Percentiles rank a stretch among this genome's conserved stretches.
Conservation (phyloP, 1,140 invertebrate genomes). For the Battus philenor region DNA sequence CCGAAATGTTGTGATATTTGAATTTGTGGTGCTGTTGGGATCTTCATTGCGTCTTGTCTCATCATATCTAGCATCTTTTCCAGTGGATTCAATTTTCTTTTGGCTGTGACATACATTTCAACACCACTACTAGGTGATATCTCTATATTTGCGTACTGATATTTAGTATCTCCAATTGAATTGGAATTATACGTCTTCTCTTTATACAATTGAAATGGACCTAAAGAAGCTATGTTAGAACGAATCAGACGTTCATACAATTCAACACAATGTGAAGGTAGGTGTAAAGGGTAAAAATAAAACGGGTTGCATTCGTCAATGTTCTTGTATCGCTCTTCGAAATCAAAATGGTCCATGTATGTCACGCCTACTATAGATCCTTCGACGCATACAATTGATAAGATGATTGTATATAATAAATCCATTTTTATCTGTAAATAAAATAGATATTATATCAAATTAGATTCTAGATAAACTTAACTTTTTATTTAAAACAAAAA, state of each 20-base stretch:
- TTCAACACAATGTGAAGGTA: conserved; percentile 45
- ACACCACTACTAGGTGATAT: background rate
- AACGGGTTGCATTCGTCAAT: conserved; percentile 55
- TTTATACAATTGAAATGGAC: conserved; percentile 29
- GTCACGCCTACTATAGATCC: conserved; percentile 52
- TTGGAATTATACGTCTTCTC: conserved; percentile 15
- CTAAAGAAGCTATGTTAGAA: conserved; percentile 18
- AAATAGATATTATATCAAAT: no score
- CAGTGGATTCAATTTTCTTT: conserved; percentile 19
- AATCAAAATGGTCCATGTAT: conserved; percentile 58
- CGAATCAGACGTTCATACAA: conserved; percentile 44
- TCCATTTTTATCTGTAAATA: no score
- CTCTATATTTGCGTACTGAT: background rate
- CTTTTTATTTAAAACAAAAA: no score
- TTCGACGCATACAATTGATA: background rate
- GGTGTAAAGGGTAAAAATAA: conserved; percentile 56
- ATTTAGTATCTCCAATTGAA: background rate
- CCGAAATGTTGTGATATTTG: conserved; percentile 37
- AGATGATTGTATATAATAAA: no score
- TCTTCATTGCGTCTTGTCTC: conserved; percentile 32
- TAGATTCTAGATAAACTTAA: no score
- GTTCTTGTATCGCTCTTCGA: conserved; percentile 46
- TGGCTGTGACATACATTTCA: conserved; percentile 4
- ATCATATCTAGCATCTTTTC: conserved; percentile 41
- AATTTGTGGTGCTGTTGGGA: conserved; percentile 37